Base-by-base conservation (phyloP, 2,888 invertebrate species). In the Creontiades dilutus region DNA sequence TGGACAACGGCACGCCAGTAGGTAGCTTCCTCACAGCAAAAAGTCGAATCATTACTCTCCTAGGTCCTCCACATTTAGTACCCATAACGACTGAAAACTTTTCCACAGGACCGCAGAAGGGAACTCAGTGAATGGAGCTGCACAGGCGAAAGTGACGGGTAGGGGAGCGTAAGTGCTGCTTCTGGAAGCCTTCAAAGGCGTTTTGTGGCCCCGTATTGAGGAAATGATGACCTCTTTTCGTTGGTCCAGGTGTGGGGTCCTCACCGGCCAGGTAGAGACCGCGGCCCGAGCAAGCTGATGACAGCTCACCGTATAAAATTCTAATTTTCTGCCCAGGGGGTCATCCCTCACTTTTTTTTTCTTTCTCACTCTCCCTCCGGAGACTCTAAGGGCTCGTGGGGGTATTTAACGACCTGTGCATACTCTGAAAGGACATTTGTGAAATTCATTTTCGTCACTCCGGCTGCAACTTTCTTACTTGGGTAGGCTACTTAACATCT, bases 221-320 rank as follows among this genome's bases (percentile, higher is more conserved):
- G 23, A 82, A 82, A 82, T 82, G 82, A 52, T 82, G 82, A 52
- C 82, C 52, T 48, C 47, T 82, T 47, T 82, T 23, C 47, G 47
- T 68, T 37, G 16, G 12, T 27, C 82, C 82, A 82, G 52, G 82
- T 82, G 82, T 82, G 82, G 82, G 82, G 82, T 82, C 82, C 82
- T 37, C 37, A 4, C 37, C 37, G 14, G 82, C 52, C 82, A 52
- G 52, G 47, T 82, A 82, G 19, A 68, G 23, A 3, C 19, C 37
- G 37, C 37, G 13, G 19, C n/a, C 14, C 48, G 52, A 19, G 47
- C 80, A 68, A 86, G 46, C 75, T 75, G 86, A 86, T 75, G 86
- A 86, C 86, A 86, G 86, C n/a, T 37, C 86, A 86, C 86, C 86
- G 86, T 86, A 75, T 86, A 46, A 86, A 86, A 86, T 86, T 86